Base-by-base conservation (phyloP, 2,113 vertebrate species). In the Chamaea fasciata region DNA sequence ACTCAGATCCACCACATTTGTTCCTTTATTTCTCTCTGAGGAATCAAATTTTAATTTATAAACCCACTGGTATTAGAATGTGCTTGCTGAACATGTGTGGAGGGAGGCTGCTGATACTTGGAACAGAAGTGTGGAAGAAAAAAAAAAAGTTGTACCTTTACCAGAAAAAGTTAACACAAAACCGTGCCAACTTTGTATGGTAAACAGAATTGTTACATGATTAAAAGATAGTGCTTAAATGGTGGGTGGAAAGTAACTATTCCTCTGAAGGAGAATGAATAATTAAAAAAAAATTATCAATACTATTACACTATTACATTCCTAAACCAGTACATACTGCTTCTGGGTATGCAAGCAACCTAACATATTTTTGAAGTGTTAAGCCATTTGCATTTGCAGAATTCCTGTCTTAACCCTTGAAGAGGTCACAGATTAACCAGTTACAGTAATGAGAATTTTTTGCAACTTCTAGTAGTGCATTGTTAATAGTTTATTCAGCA, bases 41-140 rank as follows among this genome's bases (percentile, higher is more conserved):
- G 6, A 62, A 27, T 39, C 8, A 35, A n/a, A 15, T 64, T 84
- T 42, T 35, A 44, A 49, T 90, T 59, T 12, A 56, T 52, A 90
- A 46, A 6, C 6, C 4, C 7, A 26, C 9, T 11, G 22, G 13
- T n/a, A 8, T 46, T 52, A 41, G 0, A 2, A 42, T 7, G 18
- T 18, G 21, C 18, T 68, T 64, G 18, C 26, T 69, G 37, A 30
- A 18, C 0, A 1, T 46, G 10, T 0, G 0, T 28, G 33, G n/a
- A 44, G 13, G 30, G n/a, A 31, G 17, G 46, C 21, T 81, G 60
- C 49, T 73, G 31, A 1, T n/a, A 3, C 2, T 52, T 56, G 47
- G 24, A 68, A 35, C n/a, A 55, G 39, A 84, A 64, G 13, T 24
- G 52, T 23, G 44, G 9, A 67, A 67, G 37, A 11, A 59, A 73